Conservation (phyloP, 2,797 vertebrate genomes). For the Malurus leucopterus region DNA sequence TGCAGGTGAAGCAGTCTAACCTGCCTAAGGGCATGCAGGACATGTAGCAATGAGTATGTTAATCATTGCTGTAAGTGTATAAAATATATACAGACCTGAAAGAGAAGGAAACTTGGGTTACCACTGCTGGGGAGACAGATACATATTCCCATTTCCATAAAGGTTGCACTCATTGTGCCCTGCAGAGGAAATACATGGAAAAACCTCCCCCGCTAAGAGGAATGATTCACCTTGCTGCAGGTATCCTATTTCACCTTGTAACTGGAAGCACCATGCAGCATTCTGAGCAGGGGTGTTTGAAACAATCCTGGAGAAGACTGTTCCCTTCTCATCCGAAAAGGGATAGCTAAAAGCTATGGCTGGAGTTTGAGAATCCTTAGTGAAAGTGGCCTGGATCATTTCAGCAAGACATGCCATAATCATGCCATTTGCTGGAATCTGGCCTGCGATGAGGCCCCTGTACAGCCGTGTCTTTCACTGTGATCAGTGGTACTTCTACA, state of each 20-base stretch:
- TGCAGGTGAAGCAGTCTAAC: neutral
- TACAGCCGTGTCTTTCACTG: conserved; percentile 28
- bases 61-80: neutral
- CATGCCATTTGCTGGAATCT: neutral
- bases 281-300: neutral
- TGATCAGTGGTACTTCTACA: conserved; percentile 36
- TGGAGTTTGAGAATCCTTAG: neutral
- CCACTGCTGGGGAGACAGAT: neutral
- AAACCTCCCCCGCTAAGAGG: neutral
- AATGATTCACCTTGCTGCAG: neutral
- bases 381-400: neutral
- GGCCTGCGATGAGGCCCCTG: neutral
- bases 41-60: neutral
- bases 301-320: neutral
- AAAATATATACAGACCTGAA: neutral
- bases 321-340: neutral
- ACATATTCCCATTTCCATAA: neutral
- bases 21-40: neutral
- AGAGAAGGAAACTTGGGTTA: neutral
- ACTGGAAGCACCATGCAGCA: neutral
- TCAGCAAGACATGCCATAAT: neutral
- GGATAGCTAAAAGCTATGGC: neutral
- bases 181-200: neutral
- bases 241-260: neutral
- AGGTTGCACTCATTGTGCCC: neutral